Evolutionary conservation across 2,797 vertebrate species (phyloP).

Genomic region (Myoxocephalus aenaeus): DNA sequence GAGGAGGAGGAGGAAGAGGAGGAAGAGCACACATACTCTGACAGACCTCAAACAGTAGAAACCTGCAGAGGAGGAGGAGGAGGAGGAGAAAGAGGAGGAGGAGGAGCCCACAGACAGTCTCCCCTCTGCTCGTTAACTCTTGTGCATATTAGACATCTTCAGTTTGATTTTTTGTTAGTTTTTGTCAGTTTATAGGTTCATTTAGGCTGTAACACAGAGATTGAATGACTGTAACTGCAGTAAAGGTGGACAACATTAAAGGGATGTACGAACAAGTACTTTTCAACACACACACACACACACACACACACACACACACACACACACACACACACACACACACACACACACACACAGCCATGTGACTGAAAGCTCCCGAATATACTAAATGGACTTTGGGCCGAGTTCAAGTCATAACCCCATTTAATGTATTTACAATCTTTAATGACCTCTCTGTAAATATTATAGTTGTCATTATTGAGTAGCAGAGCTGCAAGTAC

Average conservation of each 20-base stretch:
- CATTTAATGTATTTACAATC: not conserved
- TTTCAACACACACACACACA: not conserved
- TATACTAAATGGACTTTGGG: not conserved
- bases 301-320: too few relatives aligned
- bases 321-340: too few relatives aligned
- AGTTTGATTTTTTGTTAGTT: not conserved
- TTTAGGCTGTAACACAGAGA: too few relatives aligned
- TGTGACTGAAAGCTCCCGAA: not conserved
- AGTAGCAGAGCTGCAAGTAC: not conserved
- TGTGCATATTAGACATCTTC: too few relatives aligned
- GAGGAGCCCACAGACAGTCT: not conserved
- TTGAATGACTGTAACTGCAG: too few relatives aligned
- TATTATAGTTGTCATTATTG: not conserved
- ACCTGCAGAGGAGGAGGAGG: conserved; percentile 19
- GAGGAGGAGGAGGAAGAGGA: not conserved
- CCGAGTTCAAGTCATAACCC: not conserved
- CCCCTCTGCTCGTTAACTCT: not conserved
- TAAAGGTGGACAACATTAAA: too few relatives aligned
- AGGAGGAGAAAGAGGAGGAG: conserved; percentile 8
- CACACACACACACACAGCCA: too few relatives aligned
- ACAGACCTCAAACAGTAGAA: conserved; percentile 32
- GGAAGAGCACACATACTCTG: not conserved
- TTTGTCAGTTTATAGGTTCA: not conserved
- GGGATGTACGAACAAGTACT: not conserved
- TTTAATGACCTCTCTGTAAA: not conserved